Base-by-base conservation (phyloP, 2,797 vertebrate genomes). In the Chanos chanos region DNA sequence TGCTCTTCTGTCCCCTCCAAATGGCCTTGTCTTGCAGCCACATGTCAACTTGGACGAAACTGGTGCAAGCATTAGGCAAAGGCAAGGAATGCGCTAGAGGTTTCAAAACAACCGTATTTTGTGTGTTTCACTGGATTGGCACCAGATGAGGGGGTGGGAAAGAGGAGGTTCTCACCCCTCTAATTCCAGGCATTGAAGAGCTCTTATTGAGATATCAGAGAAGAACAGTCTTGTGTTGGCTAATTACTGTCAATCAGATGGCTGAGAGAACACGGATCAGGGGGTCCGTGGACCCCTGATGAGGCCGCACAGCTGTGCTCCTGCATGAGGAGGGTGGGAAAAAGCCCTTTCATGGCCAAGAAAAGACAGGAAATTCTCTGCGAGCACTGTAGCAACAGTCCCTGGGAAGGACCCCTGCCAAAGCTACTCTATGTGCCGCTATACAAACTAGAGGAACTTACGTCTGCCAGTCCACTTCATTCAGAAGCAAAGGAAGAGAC, bases 131-230 rank as follows among this genome's bases (percentile, higher is more conserved):
- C 31, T 41, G 19, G n/a, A 13, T 43, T 24, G 25, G 18, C 51
- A 64, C 79, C 61, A 77, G 67, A 61, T 64, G 71, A 76, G 77
- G 81, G 80, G 75, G 60, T 71, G 82, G 83, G 76, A 76, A 66
- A 52, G 18, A 56, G 53, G 71, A 48, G 45, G 12, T 10, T 44
- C 49, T 47, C 47, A 34, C 30, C 63, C 36, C 44, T 55, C 54
- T 47, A 39, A 49, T 19, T 31, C 30, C 15, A 8, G 21, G 41
- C 62, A 18, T 44, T 59, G 55, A 63, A 40, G 39, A 22, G 4
- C 48, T 49, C 58, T 40, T 54, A 57, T 49, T 60, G 37, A 59
- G 57, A 66, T 33, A 43, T 56, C 33, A 53, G 39, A 44, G 21
- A 33, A 61, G 37, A 19, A 19, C 39, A 59, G 55, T 22, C 15